phyloP scores from a whole-genome alignment of 2,888 invertebrate species.

The Hyalella azteca region DNA sequence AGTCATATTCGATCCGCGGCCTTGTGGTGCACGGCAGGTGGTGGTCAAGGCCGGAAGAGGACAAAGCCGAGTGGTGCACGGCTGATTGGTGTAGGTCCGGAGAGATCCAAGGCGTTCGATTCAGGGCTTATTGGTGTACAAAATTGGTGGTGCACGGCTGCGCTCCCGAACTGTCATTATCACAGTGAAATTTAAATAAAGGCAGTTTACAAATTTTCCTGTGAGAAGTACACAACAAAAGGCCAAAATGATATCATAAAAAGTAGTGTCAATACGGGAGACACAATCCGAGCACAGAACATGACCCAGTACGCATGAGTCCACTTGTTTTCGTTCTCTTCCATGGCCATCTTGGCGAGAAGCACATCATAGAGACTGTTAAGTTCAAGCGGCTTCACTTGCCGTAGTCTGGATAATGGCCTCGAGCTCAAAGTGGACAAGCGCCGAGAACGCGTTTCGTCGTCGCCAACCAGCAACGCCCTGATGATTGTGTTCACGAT shows the following conservation, averaged over 20 bases:
- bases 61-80: too few relatives aligned
- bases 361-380: slow-evolving; percentile 47
- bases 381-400: slow-evolving; percentile 54
- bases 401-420: slow-evolving; percentile 40
- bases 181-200: too few relatives aligned
- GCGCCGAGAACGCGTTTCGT: slow-evolving; percentile 34
- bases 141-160: too few relatives aligned
- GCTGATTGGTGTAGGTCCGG: too few relatives aligned
- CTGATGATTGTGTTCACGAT: slow-evolving; percentile 41
- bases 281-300: slow-evolving; percentile 52
- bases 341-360: slow-evolving; percentile 33
- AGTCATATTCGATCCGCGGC: too few relatives aligned
- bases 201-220: neutral
- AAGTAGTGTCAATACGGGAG: slow-evolving; percentile 45
- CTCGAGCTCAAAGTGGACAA: slow-evolving; percentile 36
- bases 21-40: too few relatives aligned
- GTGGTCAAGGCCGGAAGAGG: too few relatives aligned
- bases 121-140: too few relatives aligned
- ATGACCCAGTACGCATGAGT: slow-evolving; percentile 54
- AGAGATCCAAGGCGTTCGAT: too few relatives aligned
- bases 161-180: too few relatives aligned
- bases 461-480: slow-evolving; percentile 40
- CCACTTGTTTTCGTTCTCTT: slow-evolving; percentile 45
- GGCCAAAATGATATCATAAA: slow-evolving; percentile 55
- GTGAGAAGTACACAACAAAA: slow-evolving; percentile 44